phyloP scores from a whole-genome alignment of 2,797 vertebrate species.

The Notamacropus eugenii region DNA sequence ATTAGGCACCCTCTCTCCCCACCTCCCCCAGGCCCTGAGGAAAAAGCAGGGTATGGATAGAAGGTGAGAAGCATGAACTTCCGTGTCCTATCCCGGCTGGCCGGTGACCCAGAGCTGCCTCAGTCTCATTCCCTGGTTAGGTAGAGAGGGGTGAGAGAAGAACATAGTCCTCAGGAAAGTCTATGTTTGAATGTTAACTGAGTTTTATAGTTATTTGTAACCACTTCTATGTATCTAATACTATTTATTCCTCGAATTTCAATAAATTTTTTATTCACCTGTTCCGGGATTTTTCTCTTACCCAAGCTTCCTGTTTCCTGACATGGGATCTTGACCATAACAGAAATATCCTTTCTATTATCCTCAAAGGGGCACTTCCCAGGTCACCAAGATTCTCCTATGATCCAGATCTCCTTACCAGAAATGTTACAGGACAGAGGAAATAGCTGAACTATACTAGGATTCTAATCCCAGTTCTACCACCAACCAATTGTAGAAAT shows the following conservation, averaged over 20 bases:
- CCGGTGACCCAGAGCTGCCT: background rate
- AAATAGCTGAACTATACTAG: background rate
- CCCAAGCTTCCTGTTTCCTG: background rate
- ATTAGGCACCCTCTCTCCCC: background rate
- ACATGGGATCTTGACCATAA: background rate
- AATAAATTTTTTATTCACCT: slow-evolving; percentile 77
- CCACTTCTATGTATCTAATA: background rate
- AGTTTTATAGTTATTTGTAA: slow-evolving; percentile 72
- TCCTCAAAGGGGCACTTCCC: background rate
- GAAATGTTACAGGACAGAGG: background rate
- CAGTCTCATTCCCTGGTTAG: background rate
- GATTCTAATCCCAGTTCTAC: background rate
- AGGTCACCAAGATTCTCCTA: background rate
- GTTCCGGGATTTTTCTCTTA: background rate
- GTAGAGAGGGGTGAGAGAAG: background rate
- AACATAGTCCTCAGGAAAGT: background rate
- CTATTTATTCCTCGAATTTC: slow-evolving; percentile 73
- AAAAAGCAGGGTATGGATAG: background rate
- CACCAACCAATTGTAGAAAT: background rate
- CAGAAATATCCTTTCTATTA: background rate
- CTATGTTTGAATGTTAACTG: background rate
- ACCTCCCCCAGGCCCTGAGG: background rate
- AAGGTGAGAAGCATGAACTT: background rate
- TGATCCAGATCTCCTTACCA: background rate
- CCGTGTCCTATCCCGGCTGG: background rate